Base-by-base conservation (phyloP, 2,797 vertebrate species). In the Lerista edwardsae region DNA sequence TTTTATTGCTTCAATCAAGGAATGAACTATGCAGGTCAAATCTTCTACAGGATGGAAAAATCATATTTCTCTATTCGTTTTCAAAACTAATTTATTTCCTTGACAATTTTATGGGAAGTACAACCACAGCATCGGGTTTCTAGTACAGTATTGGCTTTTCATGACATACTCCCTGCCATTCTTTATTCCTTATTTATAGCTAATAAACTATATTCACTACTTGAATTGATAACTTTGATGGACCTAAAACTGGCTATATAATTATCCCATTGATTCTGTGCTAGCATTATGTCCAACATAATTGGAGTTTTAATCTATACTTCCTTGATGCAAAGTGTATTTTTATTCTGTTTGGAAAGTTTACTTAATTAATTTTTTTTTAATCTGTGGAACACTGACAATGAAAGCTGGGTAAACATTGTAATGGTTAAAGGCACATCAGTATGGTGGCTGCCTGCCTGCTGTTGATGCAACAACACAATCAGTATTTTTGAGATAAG, bases 1-100 rank as follows among this genome's bases (percentile, higher is more conserved):
- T 71, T 36, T 89, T 57, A 51, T 39, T 77, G 82, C 21, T 72
- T 78, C 82, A 85, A 61, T 79, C 0, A 75, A 55, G 36, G 68
- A 88, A 12, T 12, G 29, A 87, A 41, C 44, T 57, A 55, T 23
- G 4, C 36, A 39, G 19, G 61, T 39, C 27, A 80, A 34, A 57
- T 27, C 36, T 44, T 34, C 17, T 57, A 64, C 15, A 85, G 39
- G 61, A 84, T 14, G 21, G 55, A 51, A 21, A 34, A 86, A 81
- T n/a, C n/a, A 17, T 7, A 1, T 47, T 68, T 61, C 86, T 59
- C 75, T 86, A 31, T 79, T 71, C 86, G 47, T 73, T 74, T 47
- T 68, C 47, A 69, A 15, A 39, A 27, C 17, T 6, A n/a, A 27
- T 57, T 25, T 68, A 44, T 69, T 61, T 73, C 75, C 72, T 8